A percentile compares a stretch with the other conserved stretches of the same genome.
Conservation (phyloP, 35 echinoderm and acorn worm genomes). For the Apostichopus parvimensis region DNA sequence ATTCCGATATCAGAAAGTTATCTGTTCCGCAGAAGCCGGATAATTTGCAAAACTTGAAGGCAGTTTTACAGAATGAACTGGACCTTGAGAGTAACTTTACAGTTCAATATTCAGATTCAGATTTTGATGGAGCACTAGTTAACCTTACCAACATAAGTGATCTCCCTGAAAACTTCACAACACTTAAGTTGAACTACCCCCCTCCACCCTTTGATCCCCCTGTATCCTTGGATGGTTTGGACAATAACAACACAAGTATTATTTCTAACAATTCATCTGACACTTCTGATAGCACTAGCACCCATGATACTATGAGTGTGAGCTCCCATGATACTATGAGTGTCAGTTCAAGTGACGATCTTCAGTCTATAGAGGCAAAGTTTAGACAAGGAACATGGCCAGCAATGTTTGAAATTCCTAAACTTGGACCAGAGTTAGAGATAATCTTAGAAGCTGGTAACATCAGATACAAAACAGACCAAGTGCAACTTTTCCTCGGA, state of each 20-base stretch:
- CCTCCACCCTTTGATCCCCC: neutral
- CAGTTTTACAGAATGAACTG: neutral
- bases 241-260: neutral
- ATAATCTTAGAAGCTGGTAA: constrained; percentile 1
- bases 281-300: neutral
- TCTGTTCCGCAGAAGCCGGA: neutral
- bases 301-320: too few species aligned
- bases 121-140: constrained; percentile 23
- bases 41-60: neutral
- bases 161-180: neutral
- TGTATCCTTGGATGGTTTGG: neutral
- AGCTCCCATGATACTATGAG: constrained; percentile 43
- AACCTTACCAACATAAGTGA: constrained; percentile 14
- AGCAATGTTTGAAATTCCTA: neutral
- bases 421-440: constrained; percentile 10
- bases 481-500: constrained; percentile 5
- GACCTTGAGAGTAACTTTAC: neutral
- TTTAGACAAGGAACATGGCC: constrained; percentile 31
- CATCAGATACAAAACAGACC: neutral
- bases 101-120: constrained; percentile 21
- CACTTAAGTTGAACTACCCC: neutral
- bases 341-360: constrained; percentile 26
- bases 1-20: neutral
- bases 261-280: neutral
- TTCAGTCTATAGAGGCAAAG: constrained; percentile 15